Conservation (phyloP, 2,113 vertebrate genomes). For the Nycticorax nycticorax region DNA sequence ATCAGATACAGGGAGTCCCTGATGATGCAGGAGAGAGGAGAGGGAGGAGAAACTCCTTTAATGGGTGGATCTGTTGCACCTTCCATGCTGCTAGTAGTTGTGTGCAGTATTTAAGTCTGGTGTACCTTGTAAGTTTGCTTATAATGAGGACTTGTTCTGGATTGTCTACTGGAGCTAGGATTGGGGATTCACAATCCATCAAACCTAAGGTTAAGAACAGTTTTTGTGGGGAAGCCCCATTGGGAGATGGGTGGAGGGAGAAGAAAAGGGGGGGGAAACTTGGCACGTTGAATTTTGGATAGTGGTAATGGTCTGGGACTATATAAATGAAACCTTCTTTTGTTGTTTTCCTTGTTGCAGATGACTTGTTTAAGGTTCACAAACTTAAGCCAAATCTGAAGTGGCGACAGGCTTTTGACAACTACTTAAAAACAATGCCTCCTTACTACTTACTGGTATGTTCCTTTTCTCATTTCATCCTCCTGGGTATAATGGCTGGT, state of each 20-base stretch:
- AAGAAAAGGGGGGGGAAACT: not conserved
- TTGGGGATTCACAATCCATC: conserved; percentile 27
- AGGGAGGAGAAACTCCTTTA: not conserved
- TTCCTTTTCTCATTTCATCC: conserved; percentile 6
- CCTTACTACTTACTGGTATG: conserved; percentile 86
- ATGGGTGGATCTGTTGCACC: not conserved
- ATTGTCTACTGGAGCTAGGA: conserved; percentile 27
- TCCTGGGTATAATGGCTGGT: conserved; percentile 4
- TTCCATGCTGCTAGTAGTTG: not conserved
- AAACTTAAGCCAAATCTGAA: conserved; percentile 86
- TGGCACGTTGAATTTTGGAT: not conserved
- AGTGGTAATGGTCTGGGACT: not conserved
- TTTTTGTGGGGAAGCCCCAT: conserved; percentile 12
- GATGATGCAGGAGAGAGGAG: not conserved
- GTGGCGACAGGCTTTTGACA: conserved; percentile 85
- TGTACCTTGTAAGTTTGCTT: conserved; percentile 15
- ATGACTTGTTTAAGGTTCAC: conserved; percentile 88
- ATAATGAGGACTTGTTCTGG: not conserved
- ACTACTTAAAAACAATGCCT: conserved; percentile 87
- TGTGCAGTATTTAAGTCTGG: not conserved
- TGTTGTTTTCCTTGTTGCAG: conserved; percentile 74
- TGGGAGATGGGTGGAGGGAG: conserved; percentile 4
- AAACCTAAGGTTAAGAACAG: conserved; percentile 37
- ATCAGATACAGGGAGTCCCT: not conserved
- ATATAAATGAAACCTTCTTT: not conserved